These are phyloP conservation scores for Aquatica leii DNA, from an alignment of 2,888 invertebrate species.

Conservation along the genomic window DNA sequence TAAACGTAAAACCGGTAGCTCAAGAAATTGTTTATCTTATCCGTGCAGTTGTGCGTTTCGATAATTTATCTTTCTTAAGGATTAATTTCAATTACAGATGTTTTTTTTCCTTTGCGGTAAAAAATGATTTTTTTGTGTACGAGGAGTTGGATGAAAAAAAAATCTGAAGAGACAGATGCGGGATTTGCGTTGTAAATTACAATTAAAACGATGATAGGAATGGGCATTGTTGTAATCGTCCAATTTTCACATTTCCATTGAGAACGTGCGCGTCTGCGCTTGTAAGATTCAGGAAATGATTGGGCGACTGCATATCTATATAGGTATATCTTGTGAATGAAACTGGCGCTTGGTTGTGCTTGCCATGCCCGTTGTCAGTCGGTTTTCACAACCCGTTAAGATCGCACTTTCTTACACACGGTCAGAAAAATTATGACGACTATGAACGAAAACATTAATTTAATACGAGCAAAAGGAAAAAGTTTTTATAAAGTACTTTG, in stretches of 20 bases:
- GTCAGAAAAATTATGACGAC: constrained; percentile 37
- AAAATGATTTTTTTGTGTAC: no score
- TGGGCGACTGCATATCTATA: constrained; percentile 50
- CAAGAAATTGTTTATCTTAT: no score
- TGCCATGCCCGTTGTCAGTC: constrained; percentile 48
- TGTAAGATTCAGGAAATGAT: constrained; percentile 45
- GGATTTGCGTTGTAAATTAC: neutral
- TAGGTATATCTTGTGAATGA: constrained; percentile 49
- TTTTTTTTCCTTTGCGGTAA: no score
- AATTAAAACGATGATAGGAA: constrained; percentile 22
- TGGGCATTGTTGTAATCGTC: constrained; percentile 19
- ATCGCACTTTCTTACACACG: constrained; percentile 39
- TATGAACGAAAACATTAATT: constrained; percentile 18
- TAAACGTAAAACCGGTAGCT: no score
- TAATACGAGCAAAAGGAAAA: constrained; percentile 17
- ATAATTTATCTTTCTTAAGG: no score
- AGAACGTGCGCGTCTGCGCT: constrained; percentile 44
- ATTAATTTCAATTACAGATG: no score
- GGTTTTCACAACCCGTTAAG: constrained; percentile 51
- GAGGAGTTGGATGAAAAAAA: no score
- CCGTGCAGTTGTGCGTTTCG: no score
- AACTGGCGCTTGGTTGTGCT: constrained; percentile 45
- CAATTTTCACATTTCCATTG: constrained; percentile 21
- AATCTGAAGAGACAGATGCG: constrained; percentile 3
- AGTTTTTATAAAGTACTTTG: constrained; percentile 13